These are phyloP conservation scores for Girardinus metallicus DNA, from an alignment of 2,797 vertebrate genomes.

Conservation along the genomic window DNA sequence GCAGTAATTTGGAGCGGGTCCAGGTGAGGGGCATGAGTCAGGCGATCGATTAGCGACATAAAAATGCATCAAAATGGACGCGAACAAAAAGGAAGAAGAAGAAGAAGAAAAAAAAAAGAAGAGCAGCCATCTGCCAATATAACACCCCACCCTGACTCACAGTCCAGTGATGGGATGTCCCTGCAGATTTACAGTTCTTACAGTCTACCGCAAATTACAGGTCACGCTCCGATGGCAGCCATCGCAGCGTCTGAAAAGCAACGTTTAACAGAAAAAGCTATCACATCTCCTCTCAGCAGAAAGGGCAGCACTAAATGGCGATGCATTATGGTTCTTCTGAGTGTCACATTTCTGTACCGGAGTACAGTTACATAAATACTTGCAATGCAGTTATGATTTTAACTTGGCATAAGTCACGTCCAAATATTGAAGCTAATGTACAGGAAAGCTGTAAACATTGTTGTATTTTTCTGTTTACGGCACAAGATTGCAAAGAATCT, in stretches of 20 bases:
- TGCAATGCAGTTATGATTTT: neutral
- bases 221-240: neutral
- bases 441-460: neutral
- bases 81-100: neutral
- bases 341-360: neutral
- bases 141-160: conserved; percentile 18
- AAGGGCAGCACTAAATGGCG: neutral
- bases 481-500: neutral
- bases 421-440: neutral
- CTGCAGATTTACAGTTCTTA: conserved; percentile 21
- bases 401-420: neutral
- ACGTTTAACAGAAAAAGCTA: conserved; percentile 13
- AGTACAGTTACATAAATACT: neutral
- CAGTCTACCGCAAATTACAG: conserved; percentile 17
- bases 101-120: neutral
- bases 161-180: conserved; percentile 17
- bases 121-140: conserved; percentile 24
- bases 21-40: conserved; percentile 49
- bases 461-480: neutral
- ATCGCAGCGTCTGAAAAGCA: conserved; percentile 24
- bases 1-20: conserved; percentile 43
- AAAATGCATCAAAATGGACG: conserved; percentile 22
- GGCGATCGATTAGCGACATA: conserved; percentile 51
- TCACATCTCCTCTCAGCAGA: conserved; percentile 1
- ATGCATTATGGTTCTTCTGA: neutral